Evolutionary conservation across 2,113 vertebrate species (phyloP).

Genomic region (Gobius niger): DNA sequence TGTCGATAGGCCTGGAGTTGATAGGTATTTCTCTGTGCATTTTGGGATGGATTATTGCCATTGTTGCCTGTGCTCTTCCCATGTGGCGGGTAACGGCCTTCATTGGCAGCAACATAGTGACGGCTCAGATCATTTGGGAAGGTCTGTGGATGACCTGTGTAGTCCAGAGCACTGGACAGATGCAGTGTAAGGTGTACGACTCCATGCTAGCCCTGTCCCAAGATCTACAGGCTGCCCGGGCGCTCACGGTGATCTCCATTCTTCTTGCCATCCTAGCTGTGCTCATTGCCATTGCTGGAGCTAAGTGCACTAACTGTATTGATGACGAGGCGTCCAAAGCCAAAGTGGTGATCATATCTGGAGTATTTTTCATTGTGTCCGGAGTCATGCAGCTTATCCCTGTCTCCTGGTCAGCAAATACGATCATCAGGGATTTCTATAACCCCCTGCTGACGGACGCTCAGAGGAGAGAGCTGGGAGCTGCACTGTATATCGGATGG

Average conservation of each 20-base stretch:
- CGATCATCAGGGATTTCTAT: constrained; percentile 79
- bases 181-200: constrained; percentile 81
- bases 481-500: constrained; percentile 77
- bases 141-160: constrained; percentile 81
- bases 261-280: constrained; percentile 73
- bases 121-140: constrained; percentile 79
- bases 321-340: constrained; percentile 76
- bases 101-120: constrained; percentile 80
- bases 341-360: constrained; percentile 77
- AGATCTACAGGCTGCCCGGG: constrained; percentile 76
- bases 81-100: constrained; percentile 81
- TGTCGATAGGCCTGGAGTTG: constrained; percentile 77
- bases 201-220: constrained; percentile 77
- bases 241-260: constrained; percentile 77
- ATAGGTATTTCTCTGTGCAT: constrained; percentile 75
- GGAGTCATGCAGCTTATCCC: constrained; percentile 79
- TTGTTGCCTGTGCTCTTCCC: constrained; percentile 73
- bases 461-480: constrained; percentile 74
- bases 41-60: constrained; percentile 77
- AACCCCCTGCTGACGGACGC: constrained; percentile 72
- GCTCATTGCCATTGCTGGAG: constrained; percentile 74
- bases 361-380: constrained; percentile 74
- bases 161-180: constrained; percentile 79
- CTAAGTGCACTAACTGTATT: constrained; percentile 81
- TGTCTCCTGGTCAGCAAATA: constrained; percentile 77